A percentile compares a stretch with the other conserved stretches of the same genome.
Conservation (phyloP, 2,113 vertebrate species). For the Dendrocopos noguchii region DNA sequence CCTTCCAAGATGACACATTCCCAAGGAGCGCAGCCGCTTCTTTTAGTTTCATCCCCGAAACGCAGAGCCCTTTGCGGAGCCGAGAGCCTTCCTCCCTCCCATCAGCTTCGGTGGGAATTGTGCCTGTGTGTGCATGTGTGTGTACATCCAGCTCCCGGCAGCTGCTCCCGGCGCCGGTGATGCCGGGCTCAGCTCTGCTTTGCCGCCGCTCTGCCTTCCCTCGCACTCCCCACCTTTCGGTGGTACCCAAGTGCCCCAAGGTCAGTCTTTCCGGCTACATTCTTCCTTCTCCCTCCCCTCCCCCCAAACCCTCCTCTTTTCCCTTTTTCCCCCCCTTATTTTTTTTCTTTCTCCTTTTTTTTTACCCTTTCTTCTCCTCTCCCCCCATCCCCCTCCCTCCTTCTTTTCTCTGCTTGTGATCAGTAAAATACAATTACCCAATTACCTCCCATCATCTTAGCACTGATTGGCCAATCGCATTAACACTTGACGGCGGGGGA, state of each 20-base stretch:
- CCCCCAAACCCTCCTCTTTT: neutral
- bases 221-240: neutral
- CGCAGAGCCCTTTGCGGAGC: neutral
- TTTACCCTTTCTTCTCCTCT: too few species aligned
- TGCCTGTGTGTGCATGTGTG: neutral
- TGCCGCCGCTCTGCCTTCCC: neutral
- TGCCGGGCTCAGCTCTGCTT: neutral
- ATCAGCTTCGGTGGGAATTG: constrained; percentile 31
- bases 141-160: neutral
- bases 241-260: neutral
- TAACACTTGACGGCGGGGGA: constrained; percentile 81
- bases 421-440: constrained; percentile 86
- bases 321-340: neutral
- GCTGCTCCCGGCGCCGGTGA: neutral
- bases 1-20: constrained; percentile 34
- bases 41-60: constrained; percentile 48
- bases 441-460: constrained; percentile 85
- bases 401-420: constrained; percentile 77
- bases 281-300: neutral
- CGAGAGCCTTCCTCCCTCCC: constrained; percentile 29
- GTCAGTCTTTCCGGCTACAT: neutral
- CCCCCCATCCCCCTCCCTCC: neutral
- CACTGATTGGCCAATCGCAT: constrained; percentile 86
- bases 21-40: constrained; percentile 2
- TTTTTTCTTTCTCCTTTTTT: rapidly evolving